phyloP scores from a whole-genome alignment of 2,113 vertebrate species.

The Ctenomys sociabilis region DNA sequence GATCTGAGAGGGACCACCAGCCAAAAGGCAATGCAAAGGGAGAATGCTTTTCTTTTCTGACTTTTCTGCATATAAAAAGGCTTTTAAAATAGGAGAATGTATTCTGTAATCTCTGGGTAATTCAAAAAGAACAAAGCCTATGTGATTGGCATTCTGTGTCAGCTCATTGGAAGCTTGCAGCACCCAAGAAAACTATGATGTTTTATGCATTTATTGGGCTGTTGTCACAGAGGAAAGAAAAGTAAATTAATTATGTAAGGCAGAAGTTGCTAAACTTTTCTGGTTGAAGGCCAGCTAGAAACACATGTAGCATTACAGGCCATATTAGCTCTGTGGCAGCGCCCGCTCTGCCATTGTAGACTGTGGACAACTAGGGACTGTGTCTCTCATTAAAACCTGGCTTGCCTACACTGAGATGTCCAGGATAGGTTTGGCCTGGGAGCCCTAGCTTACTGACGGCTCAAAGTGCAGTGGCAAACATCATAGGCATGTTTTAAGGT shows the following conservation, averaged over 20 bases:
- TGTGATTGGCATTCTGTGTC: background rate
- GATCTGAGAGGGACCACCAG: background rate
- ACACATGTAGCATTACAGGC: background rate
- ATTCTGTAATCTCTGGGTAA: background rate
- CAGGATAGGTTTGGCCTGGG: background rate
- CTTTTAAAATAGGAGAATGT: background rate
- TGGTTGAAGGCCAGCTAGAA: background rate
- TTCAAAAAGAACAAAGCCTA: background rate
- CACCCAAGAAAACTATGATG: background rate
- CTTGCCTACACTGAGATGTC: background rate
- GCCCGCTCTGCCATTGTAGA: background rate
- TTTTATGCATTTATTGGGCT: background rate
- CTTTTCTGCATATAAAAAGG: background rate
- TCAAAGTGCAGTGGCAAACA: background rate
- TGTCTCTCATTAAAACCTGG: background rate
- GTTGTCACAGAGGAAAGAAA: slow-evolving; percentile 5
- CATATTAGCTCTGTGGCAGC: background rate
- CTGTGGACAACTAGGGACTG: background rate
- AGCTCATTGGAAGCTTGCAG: background rate
- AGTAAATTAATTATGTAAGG: slow-evolving; percentile 8
- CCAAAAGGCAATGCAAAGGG: background rate
- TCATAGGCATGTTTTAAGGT: background rate
- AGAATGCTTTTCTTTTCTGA: background rate
- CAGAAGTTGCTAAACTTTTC: background rate
- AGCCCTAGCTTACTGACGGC: background rate